Conservation (phyloP, 2,888 invertebrate species). For the Cephus pygmeus region DNA sequence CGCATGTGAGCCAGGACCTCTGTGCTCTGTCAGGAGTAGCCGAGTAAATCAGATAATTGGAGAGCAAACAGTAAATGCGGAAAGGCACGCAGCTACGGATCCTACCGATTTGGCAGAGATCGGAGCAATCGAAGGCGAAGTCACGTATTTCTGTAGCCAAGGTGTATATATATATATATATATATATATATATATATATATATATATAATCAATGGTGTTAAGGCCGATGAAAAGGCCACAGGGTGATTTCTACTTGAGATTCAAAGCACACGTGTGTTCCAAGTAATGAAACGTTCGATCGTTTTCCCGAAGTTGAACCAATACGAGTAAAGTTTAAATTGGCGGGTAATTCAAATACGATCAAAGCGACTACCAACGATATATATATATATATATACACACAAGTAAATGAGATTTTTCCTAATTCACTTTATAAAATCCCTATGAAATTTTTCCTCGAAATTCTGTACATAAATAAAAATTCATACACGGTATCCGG, state of each 20-base stretch:
- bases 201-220: not conserved
- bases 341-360: not conserved
- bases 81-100: constrained; percentile 8
- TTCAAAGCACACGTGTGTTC: not conserved
- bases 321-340: not conserved
- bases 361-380: not conserved
- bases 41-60: constrained; percentile 35
- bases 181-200: not conserved
- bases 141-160: constrained; percentile 33
- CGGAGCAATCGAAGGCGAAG: constrained; percentile 36
- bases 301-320: not conserved
- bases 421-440: not conserved
- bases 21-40: not conserved
- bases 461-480: not conserved
- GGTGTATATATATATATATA: not conserved
- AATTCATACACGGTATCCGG: not conserved
- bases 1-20: not conserved
- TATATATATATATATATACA: too few species aligned
- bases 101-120: constrained; percentile 35
- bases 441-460: not conserved
- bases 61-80: constrained; percentile 35
- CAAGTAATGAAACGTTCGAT: not conserved
- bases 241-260: not conserved
- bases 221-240: not conserved
- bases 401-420: not conserved